Conservation (phyloP, 2,113 vertebrate species). For the Dascyllus trimaculatus region DNA sequence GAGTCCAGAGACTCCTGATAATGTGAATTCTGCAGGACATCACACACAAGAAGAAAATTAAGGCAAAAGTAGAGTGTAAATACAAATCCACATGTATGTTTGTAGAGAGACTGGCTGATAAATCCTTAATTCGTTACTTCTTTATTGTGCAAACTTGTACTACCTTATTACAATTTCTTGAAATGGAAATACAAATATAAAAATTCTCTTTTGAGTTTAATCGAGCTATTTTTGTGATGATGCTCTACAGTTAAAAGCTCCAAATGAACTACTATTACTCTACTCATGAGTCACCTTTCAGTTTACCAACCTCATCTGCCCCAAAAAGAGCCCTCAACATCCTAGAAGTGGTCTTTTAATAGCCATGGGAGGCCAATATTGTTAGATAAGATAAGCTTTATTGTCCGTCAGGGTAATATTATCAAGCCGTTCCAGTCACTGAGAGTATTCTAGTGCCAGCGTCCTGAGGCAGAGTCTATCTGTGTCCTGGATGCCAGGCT, state of each 20-base stretch:
- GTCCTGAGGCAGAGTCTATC: constrained; percentile 56
- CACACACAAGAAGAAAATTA: not conserved
- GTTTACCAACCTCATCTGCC: not conserved
- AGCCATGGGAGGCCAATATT: constrained; percentile 45
- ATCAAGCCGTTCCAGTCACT: constrained; percentile 55
- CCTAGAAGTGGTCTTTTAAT: constrained; percentile 51
- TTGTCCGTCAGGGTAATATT: constrained; percentile 62
- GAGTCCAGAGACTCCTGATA: constrained; percentile 43
- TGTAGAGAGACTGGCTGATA: not conserved
- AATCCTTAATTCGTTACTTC: not conserved
- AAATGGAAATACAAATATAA: not conserved
- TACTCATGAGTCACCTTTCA: constrained; percentile 11
- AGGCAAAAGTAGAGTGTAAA: not conserved
- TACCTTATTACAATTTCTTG: not conserved
- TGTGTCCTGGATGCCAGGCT: constrained; percentile 65
- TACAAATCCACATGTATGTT: not conserved
- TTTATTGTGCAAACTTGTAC: not conserved
- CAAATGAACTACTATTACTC: not conserved
- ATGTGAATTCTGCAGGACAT: constrained; percentile 21
- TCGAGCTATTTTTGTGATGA: not conserved
- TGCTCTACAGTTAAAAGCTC: constrained; percentile 3
- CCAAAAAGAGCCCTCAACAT: constrained; percentile 35
- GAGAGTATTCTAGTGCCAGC: constrained; percentile 61
- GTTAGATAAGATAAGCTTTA: constrained; percentile 65
- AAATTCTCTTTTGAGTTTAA: not conserved